A percentile compares a stretch with the other conserved stretches of the same genome.
Evolutionary conservation across 2,113 vertebrate species (phyloP).

Genomic region (Pandion haliaetus): DNA sequence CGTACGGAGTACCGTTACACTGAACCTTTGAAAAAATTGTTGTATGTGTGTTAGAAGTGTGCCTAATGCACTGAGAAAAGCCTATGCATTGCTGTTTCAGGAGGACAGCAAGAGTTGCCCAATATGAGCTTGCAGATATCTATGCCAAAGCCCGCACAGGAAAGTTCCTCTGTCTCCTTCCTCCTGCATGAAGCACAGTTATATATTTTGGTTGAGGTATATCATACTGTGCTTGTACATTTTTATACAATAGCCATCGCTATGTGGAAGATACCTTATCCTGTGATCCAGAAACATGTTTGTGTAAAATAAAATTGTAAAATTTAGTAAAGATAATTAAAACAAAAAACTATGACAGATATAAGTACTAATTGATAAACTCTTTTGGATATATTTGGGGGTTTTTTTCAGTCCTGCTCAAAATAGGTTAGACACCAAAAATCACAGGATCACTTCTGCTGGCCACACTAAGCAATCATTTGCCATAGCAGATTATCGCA

Average conservation of each 20-base stretch:
- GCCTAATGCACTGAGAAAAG: background rate
- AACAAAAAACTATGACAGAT: background rate
- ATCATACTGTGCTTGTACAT: background rate
- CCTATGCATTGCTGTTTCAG: background rate
- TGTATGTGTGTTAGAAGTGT: background rate
- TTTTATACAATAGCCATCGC: background rate
- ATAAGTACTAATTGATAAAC: background rate
- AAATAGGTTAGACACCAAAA: background rate
- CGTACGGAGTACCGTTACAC: background rate
- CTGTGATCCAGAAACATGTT: background rate
- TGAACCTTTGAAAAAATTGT: background rate
- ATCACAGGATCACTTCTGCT: background rate
- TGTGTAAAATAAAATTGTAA: background rate
- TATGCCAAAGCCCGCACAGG: background rate
- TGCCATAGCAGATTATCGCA: background rate
- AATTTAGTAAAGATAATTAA: background rate
- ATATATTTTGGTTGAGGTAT: background rate
- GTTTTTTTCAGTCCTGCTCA: background rate
- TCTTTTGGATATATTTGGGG: background rate
- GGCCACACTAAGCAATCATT: background rate
- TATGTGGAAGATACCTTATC: background rate
- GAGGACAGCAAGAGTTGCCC: background rate
- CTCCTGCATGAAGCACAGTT: background rate
- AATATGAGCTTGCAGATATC: too few species aligned
- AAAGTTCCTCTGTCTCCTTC: background rate